These are phyloP conservation scores for Anolis sagrei DNA, from an alignment of 2,113 vertebrate species.

Conservation along the genomic window DNA sequence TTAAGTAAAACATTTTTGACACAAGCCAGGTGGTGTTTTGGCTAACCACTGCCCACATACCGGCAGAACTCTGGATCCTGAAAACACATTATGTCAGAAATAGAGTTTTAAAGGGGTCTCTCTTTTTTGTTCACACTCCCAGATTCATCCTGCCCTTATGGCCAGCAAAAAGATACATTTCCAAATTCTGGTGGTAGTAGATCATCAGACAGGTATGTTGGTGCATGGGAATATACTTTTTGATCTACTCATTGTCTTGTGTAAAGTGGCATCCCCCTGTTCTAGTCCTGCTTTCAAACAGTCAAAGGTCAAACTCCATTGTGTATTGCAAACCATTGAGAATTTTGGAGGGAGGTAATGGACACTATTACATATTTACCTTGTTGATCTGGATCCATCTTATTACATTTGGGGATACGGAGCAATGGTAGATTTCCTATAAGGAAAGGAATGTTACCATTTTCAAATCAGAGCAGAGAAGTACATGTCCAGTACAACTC, in stretches of 20 bases:
- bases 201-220: neutral
- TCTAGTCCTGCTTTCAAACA: neutral
- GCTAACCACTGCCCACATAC: no score
- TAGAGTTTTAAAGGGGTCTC: no score
- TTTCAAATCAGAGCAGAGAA: constrained; percentile 27
- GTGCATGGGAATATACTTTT: neutral
- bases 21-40: no score
- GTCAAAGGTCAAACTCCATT: neutral
- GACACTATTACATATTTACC: constrained; percentile 54
- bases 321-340: neutral
- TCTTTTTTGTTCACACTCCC: no score
- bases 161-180: no score
- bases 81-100: no score
- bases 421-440: constrained; percentile 42
- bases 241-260: neutral
- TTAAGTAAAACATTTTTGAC: no score
- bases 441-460: constrained; percentile 51
- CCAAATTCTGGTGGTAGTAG: neutral
- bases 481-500: neutral
- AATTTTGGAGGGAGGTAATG: neutral
- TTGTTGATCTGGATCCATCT: constrained; percentile 70
- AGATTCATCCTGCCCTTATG: no score
- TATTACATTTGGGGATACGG: constrained; percentile 36
- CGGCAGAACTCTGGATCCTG: no score
- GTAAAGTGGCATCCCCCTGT: neutral